Evolutionary conservation across 2,888 invertebrate species (phyloP).

Genomic region (Andrena chrysosceles): DNA sequence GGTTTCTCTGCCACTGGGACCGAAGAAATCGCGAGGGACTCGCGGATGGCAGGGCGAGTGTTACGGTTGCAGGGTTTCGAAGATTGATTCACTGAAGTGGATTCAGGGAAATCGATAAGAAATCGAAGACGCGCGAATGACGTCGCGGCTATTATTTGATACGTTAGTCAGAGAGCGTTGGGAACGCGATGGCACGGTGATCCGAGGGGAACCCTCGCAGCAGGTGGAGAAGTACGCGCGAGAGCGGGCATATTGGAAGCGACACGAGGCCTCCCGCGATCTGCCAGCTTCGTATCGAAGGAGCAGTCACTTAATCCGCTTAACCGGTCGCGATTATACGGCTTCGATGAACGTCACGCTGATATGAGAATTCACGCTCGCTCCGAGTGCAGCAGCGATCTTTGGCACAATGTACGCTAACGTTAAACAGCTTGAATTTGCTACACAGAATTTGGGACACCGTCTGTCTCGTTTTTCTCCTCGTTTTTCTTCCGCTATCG

Average conservation of each 20-base stretch:
- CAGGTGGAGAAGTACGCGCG: conserved; percentile 4
- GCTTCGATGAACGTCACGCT: conserved; percentile 56
- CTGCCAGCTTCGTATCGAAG: conserved; percentile 25
- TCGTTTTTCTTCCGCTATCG: too few relatives aligned
- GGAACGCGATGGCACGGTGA: not conserved
- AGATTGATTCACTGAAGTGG: not conserved
- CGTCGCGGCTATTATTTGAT: not conserved
- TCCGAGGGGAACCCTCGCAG: not conserved
- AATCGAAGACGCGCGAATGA: conserved; percentile 5
- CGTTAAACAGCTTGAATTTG: too few relatives aligned
- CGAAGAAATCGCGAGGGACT: not conserved
- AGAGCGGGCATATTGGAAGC: conserved; percentile 19
- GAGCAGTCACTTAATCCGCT: conserved; percentile 50
- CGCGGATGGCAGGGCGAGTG: not conserved
- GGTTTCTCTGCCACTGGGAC: not conserved
- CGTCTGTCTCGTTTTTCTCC: not conserved
- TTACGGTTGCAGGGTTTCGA: not conserved
- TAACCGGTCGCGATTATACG: conserved; percentile 46
- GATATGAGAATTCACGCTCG: conserved; percentile 1
- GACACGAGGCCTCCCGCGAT: conserved; percentile 12
- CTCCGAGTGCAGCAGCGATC: not conserved
- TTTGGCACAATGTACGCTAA: too few relatives aligned
- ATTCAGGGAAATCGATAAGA: not conserved
- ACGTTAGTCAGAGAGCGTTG: not conserved
- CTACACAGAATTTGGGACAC: not conserved